Evolutionary conservation across 2,797 vertebrate genomes (phyloP), one percentile per base, ranked within the genome.

Genomic region (Neomorphus geoffroyi): DNA sequence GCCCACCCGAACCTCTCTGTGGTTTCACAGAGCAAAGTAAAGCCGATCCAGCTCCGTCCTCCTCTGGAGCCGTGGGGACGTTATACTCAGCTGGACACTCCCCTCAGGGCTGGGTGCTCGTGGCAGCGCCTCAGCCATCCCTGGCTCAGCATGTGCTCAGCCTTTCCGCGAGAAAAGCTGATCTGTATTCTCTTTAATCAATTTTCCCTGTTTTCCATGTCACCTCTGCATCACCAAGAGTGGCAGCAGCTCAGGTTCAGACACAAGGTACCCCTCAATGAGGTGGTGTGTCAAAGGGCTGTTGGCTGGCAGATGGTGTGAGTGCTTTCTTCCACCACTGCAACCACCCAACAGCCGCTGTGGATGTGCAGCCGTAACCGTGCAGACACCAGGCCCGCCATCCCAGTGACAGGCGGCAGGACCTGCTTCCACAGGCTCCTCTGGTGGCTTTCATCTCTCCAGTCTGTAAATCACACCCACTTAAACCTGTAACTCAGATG

Each of bases 41-140:
- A 24, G 54, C 61, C 88, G 57, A 6, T 2, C 18, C 14, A 5
- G 46, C 53, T 1, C 19, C 3, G 21, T 50, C 26, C 73, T 72
- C 54, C 37, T 7, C 41, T 4, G 2, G n/a, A 39, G 48, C 50
- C 0, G 0, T 3, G 27, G 46, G 16, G 32, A 7, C 2, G 3
- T 8, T 18, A 18, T 66, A 9, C 1, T 0, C 6, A 41, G 39
- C 26, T 2, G 1, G 78, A 33, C 0, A 0, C 21, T 65, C 19
- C 51, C 8, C 33, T 18, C 1, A 0, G 22, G 35, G 43, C 26
- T 14, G 37, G 23, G 23, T 2, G 3, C 30, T 2, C 0, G 27
- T 30, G 1, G 35, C 2, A 1, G 2, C 17, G 21, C 74, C 57
- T 24, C 56, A 22, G 70, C 60, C 32, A 2, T 26, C 4, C 0